phyloP scores from a whole-genome alignment of 2,113 vertebrate species.

The Suncus etruscus region DNA sequence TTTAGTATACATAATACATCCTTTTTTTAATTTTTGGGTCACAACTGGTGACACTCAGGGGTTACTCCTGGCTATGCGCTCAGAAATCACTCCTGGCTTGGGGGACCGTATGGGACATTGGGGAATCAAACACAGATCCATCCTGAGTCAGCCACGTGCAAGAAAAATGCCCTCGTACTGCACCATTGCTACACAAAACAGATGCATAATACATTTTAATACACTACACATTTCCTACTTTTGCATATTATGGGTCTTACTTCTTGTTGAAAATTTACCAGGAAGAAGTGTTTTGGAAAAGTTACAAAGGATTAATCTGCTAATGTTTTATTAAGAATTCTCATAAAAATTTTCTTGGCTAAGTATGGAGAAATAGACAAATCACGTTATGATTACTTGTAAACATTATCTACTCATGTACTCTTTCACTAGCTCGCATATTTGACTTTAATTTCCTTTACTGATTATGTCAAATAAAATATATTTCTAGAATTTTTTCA shows the following conservation, averaged over 20 bases:
- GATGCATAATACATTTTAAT: background rate
- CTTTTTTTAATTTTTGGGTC: too few relatives aligned
- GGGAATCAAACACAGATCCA: too few relatives aligned
- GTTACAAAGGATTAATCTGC: background rate
- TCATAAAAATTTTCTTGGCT: constrained; percentile 35
- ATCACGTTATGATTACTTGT: constrained; percentile 18
- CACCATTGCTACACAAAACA: too few relatives aligned
- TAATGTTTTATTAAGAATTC: constrained; percentile 42
- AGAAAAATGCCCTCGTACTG: too few relatives aligned
- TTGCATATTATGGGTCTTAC: background rate
- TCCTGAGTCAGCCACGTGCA: too few relatives aligned
- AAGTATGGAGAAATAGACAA: constrained; percentile 38
- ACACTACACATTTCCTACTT: background rate
- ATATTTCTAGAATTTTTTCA: constrained; percentile 16
- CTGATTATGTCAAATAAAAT: constrained; percentile 44
- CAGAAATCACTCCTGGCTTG: too few relatives aligned
- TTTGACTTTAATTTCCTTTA: constrained; percentile 44
- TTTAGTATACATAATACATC: too few relatives aligned
- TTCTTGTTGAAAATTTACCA: constrained; percentile 6
- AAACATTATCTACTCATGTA: constrained; percentile 42
- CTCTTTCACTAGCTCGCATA: constrained; percentile 40
- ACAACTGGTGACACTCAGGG: too few relatives aligned
- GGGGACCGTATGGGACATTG: too few relatives aligned
- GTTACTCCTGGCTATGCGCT: too few relatives aligned
- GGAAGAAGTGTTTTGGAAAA: background rate